Base-by-base conservation (phyloP, 2,113 vertebrate species). In the Oxyura jamaicensis region DNA sequence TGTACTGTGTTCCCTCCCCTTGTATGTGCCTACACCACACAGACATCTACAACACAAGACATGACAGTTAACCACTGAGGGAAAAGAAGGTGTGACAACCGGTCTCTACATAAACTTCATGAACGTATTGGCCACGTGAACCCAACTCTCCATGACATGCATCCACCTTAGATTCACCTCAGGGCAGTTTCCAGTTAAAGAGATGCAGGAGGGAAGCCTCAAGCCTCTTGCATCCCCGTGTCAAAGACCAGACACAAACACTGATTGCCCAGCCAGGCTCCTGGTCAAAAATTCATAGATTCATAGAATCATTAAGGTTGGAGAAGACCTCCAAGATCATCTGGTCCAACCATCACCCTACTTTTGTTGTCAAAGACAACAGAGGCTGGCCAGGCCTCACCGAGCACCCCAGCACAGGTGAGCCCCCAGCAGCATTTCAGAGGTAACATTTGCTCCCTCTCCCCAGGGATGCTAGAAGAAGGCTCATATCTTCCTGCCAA, bases 31-130 rank as follows among this genome's bases (percentile, higher is more conserved):
- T 11, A 65, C 29, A 23, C 11, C 60, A 68, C 85, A 86, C 29
- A 72, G 52, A 50, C 10, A 60, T 2, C 3, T 26, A 39, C 78
- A 52, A 84, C 73, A 88, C 5, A 67, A 26, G 93, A 81, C 53
- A 58, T 3, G 26, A 69, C 74, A 84, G 48, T 44, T 42, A 86
- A 78, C 35, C 74, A 76, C 6, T 1, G 1, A 16, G 50, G 44
- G 6, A 0, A 41, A 33, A 63, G 68, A 29, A 26, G 26, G 13
- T 19, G 28, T 31, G 33, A 36, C 28, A 4, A 25, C 0, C 35
- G 55, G 50, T 0, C 13, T 41, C 88, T 86, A 66, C 59, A 42
- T 65, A 88, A 65, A 36, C 66, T 78, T 28, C 33, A 67, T 56
- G 73, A 72, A 88, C 0, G 0, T 7, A 78, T 78, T 44, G 65